phyloP scores from a whole-genome alignment of 2,797 vertebrate genomes.

The Sebastes vulpes region DNA sequence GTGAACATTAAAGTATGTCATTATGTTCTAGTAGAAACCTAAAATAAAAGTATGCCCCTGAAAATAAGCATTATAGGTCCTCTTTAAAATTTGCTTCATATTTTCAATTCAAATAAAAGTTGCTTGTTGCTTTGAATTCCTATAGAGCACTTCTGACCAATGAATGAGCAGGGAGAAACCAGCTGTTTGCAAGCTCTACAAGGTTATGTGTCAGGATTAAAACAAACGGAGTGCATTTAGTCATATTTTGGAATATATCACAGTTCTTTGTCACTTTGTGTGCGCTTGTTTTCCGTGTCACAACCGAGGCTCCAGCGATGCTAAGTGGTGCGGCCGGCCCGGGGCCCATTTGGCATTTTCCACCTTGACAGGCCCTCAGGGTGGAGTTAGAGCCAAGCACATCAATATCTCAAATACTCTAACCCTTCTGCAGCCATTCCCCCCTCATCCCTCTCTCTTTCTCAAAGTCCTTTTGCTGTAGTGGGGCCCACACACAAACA shows the following conservation, averaged over 20 bases:
- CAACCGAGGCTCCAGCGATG: conserved; percentile 20
- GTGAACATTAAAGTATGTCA: no score
- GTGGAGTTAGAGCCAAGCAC: conserved; percentile 69
- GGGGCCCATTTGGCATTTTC: conserved; percentile 64
- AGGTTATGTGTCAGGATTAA: background rate
- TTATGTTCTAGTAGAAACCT: no score
- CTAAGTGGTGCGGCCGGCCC: conserved; percentile 53
- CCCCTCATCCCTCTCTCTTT: conserved; percentile 40
- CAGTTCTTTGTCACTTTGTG: background rate
- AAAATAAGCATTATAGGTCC: no score
- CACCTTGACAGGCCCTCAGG: conserved; percentile 68
- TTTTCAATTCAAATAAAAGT: conserved; percentile 4
- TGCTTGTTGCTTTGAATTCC: background rate
- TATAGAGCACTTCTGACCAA: no score
- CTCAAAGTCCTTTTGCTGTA: conserved; percentile 50
- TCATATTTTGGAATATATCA: background rate
- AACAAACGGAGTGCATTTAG: no score
- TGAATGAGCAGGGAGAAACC: no score
- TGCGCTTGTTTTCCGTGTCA: conserved; percentile 17
- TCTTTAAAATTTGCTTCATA: background rate
- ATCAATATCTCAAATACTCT: conserved; percentile 77
- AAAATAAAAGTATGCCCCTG: no score
- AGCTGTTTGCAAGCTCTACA: background rate
- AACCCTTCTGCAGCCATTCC: conserved; percentile 30
- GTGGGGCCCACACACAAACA: conserved; percentile 20